Conservation (phyloP, 1,140 invertebrate genomes). For the Frieseomelitta varia region DNA sequence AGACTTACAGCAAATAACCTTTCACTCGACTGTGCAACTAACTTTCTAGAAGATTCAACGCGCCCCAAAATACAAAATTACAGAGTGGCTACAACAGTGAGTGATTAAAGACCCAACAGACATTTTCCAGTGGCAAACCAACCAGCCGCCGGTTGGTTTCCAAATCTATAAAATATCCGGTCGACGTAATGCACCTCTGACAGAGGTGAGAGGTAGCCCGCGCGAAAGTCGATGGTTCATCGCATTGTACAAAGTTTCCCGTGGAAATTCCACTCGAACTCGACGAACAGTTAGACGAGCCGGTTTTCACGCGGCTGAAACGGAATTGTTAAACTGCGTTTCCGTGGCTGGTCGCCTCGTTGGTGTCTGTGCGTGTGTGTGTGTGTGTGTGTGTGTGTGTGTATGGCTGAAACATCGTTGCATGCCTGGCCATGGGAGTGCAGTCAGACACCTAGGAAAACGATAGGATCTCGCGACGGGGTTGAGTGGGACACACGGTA, state of each 20-base stretch:
- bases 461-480: conserved; percentile 67
- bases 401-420: background rate
- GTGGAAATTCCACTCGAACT: conserved; percentile 38
- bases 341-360: conserved; percentile 39
- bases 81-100: too few species aligned
- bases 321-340: conserved; percentile 63
- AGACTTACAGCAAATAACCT: too few species aligned
- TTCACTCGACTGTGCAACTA: too few species aligned
- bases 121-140: background rate
- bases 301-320: conserved; percentile 55
- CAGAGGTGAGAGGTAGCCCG: background rate
- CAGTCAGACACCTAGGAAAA: conserved; percentile 53
- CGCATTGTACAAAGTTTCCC: conserved; percentile 26
- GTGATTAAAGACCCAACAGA: too few species aligned
- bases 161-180: background rate
- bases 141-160: background rate
- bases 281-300: conserved; percentile 45
- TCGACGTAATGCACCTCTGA: background rate
- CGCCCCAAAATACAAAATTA: too few species aligned
- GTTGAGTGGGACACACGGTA: conserved; percentile 62
- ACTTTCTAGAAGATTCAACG: too few species aligned
- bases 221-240: conserved; percentile 1
- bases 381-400: background rate
- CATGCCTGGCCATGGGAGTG: conserved; percentile 42
- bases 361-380: background rate